phyloP scores from a whole-genome alignment of 1,140 invertebrate genomes.

The Arctopsyche grandis region DNA sequence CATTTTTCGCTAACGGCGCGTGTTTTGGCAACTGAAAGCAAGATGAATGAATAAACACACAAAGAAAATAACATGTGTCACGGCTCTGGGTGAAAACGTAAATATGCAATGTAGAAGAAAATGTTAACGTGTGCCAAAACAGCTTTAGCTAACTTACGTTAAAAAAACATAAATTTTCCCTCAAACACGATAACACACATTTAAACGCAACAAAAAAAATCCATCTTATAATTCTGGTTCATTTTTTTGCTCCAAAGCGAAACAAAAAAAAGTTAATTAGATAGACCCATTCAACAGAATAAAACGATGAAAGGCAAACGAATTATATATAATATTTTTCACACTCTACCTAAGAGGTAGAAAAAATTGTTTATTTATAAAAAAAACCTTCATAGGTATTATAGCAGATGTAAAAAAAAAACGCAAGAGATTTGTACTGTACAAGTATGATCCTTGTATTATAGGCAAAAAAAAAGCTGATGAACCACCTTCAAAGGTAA shows the following conservation, averaged over 20 bases:
- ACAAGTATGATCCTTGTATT: not conserved
- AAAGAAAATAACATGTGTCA: conserved; percentile 45
- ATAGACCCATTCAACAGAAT: not conserved
- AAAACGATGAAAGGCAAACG: conserved; percentile 12
- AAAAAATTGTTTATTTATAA: not conserved
- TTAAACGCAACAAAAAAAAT: not conserved
- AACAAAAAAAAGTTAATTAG: conserved; percentile 13
- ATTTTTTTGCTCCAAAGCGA: no score
- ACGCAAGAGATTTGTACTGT: conserved; percentile 9
- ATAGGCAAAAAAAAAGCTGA: not conserved
- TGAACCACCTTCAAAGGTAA: conserved; percentile 37
- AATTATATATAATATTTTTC: not conserved
- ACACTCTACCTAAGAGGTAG: not conserved
- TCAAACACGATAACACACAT: not conserved
- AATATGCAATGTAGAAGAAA: conserved; percentile 33
- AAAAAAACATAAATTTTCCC: conserved; percentile 9
- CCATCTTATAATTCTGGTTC: no score
- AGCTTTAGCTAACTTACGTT: conserved; percentile 12
- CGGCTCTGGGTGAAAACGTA: conserved; percentile 34
- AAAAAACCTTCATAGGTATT: conserved; percentile 1
- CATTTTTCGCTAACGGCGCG: conserved; percentile 27
- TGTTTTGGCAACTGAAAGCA: conserved; percentile 41
- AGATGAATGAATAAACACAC: conserved; percentile 42
- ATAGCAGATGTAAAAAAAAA: conserved; percentile 10
- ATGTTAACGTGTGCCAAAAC: conserved; percentile 44